A percentile compares a stretch with the other conserved stretches of the same genome.
phyloP scores from a whole-genome alignment of 2,888 invertebrate species.

The Brachyptera risi region DNA sequence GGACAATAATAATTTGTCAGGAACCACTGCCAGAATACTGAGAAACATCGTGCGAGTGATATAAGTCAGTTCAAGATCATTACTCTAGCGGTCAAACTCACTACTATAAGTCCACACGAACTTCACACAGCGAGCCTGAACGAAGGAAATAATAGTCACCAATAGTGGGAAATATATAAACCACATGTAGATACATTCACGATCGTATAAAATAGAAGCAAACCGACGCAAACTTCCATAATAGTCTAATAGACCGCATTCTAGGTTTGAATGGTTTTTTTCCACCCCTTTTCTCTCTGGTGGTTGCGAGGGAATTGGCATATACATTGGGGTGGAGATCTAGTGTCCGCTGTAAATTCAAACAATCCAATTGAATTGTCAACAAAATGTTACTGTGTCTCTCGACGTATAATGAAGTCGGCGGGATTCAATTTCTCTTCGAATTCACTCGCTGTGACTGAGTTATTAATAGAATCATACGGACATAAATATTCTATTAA shows the following conservation, averaged over 20 bases:
- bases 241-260: background rate
- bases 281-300: background rate
- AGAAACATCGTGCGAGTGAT: background rate
- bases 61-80: slow-evolving; percentile 3
- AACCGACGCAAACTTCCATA: background rate
- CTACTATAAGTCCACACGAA: background rate
- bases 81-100: too few species aligned
- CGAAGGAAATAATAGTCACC: slow-evolving; percentile 8
- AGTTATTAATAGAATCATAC: background rate
- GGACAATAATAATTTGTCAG: slow-evolving; percentile 15
- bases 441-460: background rate
- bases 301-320: slow-evolving; percentile 11
- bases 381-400: slow-evolving; percentile 2
- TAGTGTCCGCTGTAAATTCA: slow-evolving; percentile 9
- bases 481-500: too few species aligned
- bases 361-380: slow-evolving; percentile 7
- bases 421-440: background rate
- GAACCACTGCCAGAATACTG: background rate
- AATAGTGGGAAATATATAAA: background rate
- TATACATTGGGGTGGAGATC: slow-evolving; percentile 8
- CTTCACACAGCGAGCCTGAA: slow-evolving; percentile 6
- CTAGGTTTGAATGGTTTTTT: background rate
- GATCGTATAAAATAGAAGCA: slow-evolving; percentile 8
- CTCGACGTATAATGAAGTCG: background rate
- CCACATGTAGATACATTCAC: too few species aligned